phyloP scores from a whole-genome alignment of 2,113 vertebrate genomes.

The Fukomys damarensis region DNA sequence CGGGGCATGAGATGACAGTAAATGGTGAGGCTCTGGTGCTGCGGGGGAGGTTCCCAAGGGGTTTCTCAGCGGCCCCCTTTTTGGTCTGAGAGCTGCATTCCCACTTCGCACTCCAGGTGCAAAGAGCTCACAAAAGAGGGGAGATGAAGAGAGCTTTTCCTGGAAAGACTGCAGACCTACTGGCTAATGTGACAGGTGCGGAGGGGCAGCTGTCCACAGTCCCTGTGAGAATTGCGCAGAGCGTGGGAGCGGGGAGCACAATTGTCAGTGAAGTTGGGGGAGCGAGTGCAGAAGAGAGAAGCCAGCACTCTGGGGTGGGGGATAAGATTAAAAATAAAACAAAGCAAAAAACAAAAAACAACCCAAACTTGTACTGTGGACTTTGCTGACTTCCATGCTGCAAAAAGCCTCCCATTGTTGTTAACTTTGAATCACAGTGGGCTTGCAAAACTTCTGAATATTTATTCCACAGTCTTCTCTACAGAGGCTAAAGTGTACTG shows the following conservation, averaged over 20 bases:
- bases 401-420: conserved; percentile 29
- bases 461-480: conserved; percentile 16
- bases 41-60: not conserved
- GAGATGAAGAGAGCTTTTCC: not conserved
- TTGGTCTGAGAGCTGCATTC: not conserved
- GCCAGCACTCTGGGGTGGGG: not conserved
- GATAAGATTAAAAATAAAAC: not conserved
- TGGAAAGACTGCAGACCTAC: not conserved
- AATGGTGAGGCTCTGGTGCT: not conserved
- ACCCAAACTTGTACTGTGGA: not conserved
- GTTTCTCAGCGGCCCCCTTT: not conserved
- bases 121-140: not conserved
- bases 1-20: rapidly evolving
- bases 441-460: not conserved
- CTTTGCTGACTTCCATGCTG: not conserved
- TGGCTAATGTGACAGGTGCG: not conserved
- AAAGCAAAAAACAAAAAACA: not conserved
- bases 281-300: not conserved
- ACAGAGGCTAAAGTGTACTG: not conserved
- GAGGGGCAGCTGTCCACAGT: not conserved
- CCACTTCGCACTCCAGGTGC: not conserved
- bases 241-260: not conserved
- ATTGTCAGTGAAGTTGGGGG: not conserved
- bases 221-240: not conserved
- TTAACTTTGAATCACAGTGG: not conserved